Evolutionary conservation across 1,140 invertebrate genomes (phyloP), one percentile per base, ranked within the genome.

Genomic region (Pseudachorutes palmiensis): DNA sequence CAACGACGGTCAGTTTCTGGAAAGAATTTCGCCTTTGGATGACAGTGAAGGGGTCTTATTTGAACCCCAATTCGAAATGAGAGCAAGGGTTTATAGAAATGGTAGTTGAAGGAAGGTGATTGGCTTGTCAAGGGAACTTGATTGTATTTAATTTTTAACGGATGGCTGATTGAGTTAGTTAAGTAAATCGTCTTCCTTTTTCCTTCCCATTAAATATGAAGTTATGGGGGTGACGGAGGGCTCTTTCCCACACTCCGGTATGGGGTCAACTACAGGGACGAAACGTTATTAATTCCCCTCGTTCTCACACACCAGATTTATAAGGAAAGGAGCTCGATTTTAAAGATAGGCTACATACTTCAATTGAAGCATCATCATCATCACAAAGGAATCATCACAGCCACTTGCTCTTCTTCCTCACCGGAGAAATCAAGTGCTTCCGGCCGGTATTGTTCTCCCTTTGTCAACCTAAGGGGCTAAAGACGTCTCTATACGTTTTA

Each of bases 221-320:
- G n/a, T 30, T 61, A 65, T 64, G 29, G 41, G 62, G 65, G 63
- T 63, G 59, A 48, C 57, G 51, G 55, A 57, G 64, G 55, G 19
- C n/a, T 59, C 62, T 41, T 69, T 69, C 67, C 59, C 67, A 69
- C 67, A 69, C 62, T 69, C 36, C 22, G 28, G 29, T 49, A 69
- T 69, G 55, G 59, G 67, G 67, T 69, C n/a, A n/a, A n/a, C n/a
- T n/a, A n/a, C 67, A 65, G 64, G 65, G 65, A 68, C 65, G 67
- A 58, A 61, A 68, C 59, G 65, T 62, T 19, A 29, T 62, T 62
- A 67, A 64, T 58, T 67, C 49, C 22, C 32, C 48, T 51, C 60
- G 36, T 68, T 68, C 67, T 68, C 67, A 68, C 67, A 68, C 67
- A 60, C 41, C 2, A 16, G 41, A 32, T 26, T 29, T 32, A 58